Evolutionary conservation across 1,140 invertebrate genomes (phyloP), one percentile per base, ranked within the genome.

Genomic region (Lucilia sericata): DNA sequence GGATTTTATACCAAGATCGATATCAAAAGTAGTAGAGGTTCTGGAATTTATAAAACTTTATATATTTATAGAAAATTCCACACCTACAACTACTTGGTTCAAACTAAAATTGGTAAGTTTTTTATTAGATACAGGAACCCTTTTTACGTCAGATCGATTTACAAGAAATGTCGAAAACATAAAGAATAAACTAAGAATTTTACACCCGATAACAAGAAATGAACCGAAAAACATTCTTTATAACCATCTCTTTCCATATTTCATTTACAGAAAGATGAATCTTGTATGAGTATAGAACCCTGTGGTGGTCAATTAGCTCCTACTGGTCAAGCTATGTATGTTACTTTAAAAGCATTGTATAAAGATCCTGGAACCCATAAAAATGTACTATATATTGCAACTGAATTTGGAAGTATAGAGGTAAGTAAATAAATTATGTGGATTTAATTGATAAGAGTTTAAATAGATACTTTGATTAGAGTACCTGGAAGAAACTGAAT

Each of bases 31-130:
- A 0, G 36, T 89, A 13, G 85, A 84, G 14, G 87, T 90, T 10
- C 87, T 83, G 19, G 87, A 88, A 74, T 13, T 13, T 8, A 74
- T 76, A 17, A 85, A 83, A 19, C 55, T 86, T 12, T 85, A 88
- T 76, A 84, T 90, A 10, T 90, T 86, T 21, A 90, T 90, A n/a
- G 88, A 90, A 51, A 90, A 90, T 30, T 60, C 13, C 4, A 85
- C 89, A 19, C 89, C 89, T 2, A 89, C 89, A 3, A 83, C 86
- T 36, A 90, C 89, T 1, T 85, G 85, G 81, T 83, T 90, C 7
- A 84, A 74, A 1, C 85, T 90, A 82, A 82, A 60, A 21, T 75
- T 90, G 88, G 89, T 90, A 83, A 87, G 87, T 36, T 17, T 78
- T 21, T 55, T 1, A 8, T 10, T 70, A 1, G 19, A 30, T 30